Base-by-base conservation (phyloP, 1,140 invertebrate species). In the Meteorus sp. region DNA sequence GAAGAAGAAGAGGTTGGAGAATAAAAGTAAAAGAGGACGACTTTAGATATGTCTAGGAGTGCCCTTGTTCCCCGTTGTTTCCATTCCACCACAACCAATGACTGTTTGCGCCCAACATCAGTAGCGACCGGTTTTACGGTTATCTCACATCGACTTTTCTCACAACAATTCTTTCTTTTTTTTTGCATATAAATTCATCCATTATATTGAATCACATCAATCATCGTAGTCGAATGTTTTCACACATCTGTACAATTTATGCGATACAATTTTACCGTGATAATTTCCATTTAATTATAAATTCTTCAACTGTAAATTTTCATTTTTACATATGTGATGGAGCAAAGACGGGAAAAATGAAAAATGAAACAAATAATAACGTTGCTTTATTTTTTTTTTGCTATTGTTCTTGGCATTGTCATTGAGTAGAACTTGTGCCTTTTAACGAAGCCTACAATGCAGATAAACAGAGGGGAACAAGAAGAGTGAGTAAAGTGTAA, bases 361-460 rank as follows among this genome's bases (percentile, higher is more conserved):
- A n/a, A n/a, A 29, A 4, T 29, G 4, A 29, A 29, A 29, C 4
- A 29, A 29, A 5, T 9, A 4, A 29, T 9, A 4, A 29, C 27
- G 4, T 29, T 5, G 9, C 4, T 9, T 9, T 29, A 9, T 29
- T 5, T 9, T 29, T 59, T 59, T 39, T 35, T 17, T 29, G 37
- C 56, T 43, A 57, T 54, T 17, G 5, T 22, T 22, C 23, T 51
- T 17, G 22, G 19, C n/a, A 23, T 47, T 53, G 45, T 53, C 13
- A 8, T 31, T 23, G 25, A 9, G 31, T 22, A 45, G 31, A 29
- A 20, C 27, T 27, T 23, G 11, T 31, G 51, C 9, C 20, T 54
- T 54, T 48, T 54, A 54, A 60, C 51, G 17, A 60, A 61, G 19
- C n/a, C 41, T 62, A n/a, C 62, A 72, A 72, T 72, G 67, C 69